phyloP scores from a whole-genome alignment of 2,113 vertebrate species.

The Elaphurus davidianus region DNA sequence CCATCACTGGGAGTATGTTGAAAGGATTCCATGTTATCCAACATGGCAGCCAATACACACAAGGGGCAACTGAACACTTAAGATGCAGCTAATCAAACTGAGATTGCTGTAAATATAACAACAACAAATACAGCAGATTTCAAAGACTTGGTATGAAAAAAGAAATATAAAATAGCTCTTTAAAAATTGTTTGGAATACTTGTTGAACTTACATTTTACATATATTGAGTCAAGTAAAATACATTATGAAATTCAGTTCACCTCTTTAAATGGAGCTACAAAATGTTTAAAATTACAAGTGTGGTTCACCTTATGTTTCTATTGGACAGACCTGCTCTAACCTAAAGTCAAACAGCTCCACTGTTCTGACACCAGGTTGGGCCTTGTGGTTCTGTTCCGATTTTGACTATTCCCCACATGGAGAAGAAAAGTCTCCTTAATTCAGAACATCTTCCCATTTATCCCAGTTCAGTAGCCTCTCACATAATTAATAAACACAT shows the following conservation, averaged over 20 bases:
- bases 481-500: neutral
- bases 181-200: neutral
- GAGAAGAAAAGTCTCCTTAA: neutral
- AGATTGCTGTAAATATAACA: neutral
- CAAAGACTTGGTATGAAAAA: neutral
- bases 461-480: neutral
- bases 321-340: neutral
- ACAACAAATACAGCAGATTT: neutral
- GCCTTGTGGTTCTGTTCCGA: neutral
- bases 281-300: neutral
- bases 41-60: neutral
- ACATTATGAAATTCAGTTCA: neutral
- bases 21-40: neutral
- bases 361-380: neutral
- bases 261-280: neutral
- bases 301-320: neutral
- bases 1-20: neutral
- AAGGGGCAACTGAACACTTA: neutral
- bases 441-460: neutral
- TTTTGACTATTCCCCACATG: neutral
- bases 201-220: slow-evolving; percentile 18
- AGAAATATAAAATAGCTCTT: neutral
- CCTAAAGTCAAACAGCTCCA: neutral
- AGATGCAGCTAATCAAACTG: neutral
- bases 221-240: slow-evolving; percentile 3